A percentile compares a stretch with the other conserved stretches of the same genome.
These are phyloP conservation scores for Stegodyphus mimosarum DNA, from an alignment of 1,140 invertebrate species.

Conservation along the genomic window DNA sequence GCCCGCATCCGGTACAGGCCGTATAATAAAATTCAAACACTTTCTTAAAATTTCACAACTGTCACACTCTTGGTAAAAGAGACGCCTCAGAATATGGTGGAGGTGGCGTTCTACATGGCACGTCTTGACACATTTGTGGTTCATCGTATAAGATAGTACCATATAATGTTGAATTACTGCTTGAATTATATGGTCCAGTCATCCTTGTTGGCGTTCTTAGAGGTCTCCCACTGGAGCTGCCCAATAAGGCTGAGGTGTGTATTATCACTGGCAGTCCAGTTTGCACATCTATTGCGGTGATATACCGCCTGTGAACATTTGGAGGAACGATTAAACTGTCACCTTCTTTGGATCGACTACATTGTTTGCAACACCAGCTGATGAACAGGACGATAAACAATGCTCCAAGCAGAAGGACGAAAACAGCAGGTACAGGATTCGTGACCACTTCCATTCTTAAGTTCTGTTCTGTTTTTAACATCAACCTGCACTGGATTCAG, in stretches of 20 bases:
- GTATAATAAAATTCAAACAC: too few relatives aligned
- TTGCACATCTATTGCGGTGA: constrained; percentile 30
- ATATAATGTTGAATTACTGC: neutral
- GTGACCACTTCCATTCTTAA: neutral
- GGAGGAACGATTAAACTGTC: neutral
- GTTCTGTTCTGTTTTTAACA: neutral
- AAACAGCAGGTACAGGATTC: neutral
- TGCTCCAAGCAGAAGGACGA: neutral
- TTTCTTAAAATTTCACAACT: too few relatives aligned
- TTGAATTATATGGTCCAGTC: neutral
- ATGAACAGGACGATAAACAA: constrained; percentile 5
- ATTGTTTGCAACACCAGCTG: constrained; percentile 19
- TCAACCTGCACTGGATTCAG: neutral
- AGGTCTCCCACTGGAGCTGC: neutral
- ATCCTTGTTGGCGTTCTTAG: neutral
- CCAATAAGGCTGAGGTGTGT: too few relatives aligned
- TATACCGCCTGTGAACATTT: constrained; percentile 3
- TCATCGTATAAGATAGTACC: neutral
- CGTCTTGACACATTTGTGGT: neutral
- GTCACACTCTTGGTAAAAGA: too few relatives aligned
- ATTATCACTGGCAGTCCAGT: constrained; percentile 31
- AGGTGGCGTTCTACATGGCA: constrained; percentile 9
- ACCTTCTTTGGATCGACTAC: neutral
- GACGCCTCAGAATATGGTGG: constrained; percentile 14
- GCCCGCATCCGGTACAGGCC: too few relatives aligned